Evolutionary conservation across 2,888 invertebrate genomes (phyloP).

Genomic region (Spialia ferax): DNA sequence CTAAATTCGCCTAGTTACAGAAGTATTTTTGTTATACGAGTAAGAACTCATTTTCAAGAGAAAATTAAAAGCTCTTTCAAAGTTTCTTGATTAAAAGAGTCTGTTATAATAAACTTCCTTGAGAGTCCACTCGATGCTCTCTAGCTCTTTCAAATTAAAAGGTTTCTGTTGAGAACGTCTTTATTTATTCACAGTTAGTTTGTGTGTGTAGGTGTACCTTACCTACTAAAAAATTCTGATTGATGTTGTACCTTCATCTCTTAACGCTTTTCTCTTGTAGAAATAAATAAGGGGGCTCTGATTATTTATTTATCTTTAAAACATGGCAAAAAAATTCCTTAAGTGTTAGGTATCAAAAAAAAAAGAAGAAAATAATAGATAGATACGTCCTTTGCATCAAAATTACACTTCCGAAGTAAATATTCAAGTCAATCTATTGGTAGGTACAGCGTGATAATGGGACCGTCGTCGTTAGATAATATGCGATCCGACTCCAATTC

Average conservation of each 20-base stretch:
- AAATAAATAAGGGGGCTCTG: too few species aligned
- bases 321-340: too few species aligned
- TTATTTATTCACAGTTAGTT: not conserved
- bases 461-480: not conserved
- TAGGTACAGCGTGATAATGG: slow-evolving; percentile 9
- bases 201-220: not conserved
- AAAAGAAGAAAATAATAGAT: too few species aligned
- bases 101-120: slow-evolving; percentile 36
- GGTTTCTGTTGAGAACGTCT: slow-evolving; percentile 16
- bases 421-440: too few species aligned
- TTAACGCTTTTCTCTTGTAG: too few species aligned
- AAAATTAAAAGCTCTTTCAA: slow-evolving; percentile 26
- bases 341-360: too few species aligned
- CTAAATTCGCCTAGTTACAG: not conserved
- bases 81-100: slow-evolving; percentile 31
- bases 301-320: too few species aligned
- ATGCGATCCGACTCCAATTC: not conserved
- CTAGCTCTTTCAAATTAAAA: slow-evolving; percentile 33
- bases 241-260: too few species aligned
- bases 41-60: slow-evolving; percentile 9
- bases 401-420: too few species aligned
- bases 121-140: slow-evolving; percentile 34
- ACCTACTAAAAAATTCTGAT: not conserved
- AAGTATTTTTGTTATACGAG: not conserved
- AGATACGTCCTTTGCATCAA: too few species aligned